Evolutionary conservation across 2,888 invertebrate genomes (phyloP).

Genomic region (Steinernema hermaphroditum): DNA sequence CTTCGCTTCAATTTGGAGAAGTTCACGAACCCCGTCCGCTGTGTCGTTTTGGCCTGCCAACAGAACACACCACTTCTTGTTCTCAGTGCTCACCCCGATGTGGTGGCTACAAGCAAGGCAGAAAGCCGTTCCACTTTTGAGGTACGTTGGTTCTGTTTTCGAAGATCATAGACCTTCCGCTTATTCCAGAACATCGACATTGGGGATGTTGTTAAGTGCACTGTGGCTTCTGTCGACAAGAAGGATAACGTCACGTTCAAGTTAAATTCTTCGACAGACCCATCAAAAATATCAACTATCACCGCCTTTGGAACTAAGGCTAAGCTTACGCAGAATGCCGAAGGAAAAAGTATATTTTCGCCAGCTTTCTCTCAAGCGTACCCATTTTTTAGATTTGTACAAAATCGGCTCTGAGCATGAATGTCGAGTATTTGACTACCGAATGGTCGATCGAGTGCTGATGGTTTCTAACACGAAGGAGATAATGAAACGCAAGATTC

Average conservation of each 20-base stretch:
- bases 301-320: conserved; percentile 3
- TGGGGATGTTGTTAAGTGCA: conserved; percentile 51
- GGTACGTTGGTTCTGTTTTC: conserved; percentile 32
- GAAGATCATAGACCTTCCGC: no score
- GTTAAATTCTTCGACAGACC: conserved; percentile 39
- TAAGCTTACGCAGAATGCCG: not conserved
- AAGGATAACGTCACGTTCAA: conserved; percentile 51
- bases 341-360: not conserved
- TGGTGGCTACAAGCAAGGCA: conserved; percentile 56
- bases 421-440: conserved; percentile 54
- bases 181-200: conserved; percentile 37
- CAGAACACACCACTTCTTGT: conserved; percentile 59
- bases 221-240: conserved; percentile 49
- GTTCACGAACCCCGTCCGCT: conserved; percentile 54
- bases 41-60: conserved; percentile 55
- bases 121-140: conserved; percentile 54
- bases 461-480: conserved; percentile 54
- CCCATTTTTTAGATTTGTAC: conserved; percentile 39
- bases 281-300: conserved; percentile 5
- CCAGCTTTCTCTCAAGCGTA: not conserved
- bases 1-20: conserved; percentile 52
- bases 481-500: conserved; percentile 53
- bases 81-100: conserved; percentile 62
- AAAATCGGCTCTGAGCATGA: conserved; percentile 50
- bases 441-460: conserved; percentile 52